Percentiles rank a stretch among this genome's conserved stretches.
Evolutionary conservation across 2,113 vertebrate species (phyloP).

Genomic region (Myiagra hebetior): DNA sequence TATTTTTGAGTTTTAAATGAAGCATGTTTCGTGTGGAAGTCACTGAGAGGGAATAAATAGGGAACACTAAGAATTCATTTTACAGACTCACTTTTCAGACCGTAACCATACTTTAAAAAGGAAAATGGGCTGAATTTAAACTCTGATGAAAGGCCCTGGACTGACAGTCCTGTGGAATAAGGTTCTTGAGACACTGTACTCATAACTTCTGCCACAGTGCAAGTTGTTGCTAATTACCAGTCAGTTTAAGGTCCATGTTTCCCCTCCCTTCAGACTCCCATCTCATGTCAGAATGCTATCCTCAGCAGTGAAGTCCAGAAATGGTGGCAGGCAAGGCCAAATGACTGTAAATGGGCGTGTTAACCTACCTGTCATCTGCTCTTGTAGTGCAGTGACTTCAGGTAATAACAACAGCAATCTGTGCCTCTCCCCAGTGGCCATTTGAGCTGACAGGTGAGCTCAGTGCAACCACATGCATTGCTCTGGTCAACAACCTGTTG

Average conservation of each 20-base stretch:
- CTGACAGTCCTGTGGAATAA: background rate
- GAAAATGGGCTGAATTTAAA: background rate
- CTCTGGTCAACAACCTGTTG: background rate
- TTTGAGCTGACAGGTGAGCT: background rate
- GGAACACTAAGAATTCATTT: background rate
- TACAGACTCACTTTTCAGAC: slow-evolving; percentile 5
- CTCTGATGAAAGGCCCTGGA: background rate
- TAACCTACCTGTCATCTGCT: background rate
- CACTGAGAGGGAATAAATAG: slow-evolving; percentile 15
- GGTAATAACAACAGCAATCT: background rate
- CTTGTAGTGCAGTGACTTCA: background rate
- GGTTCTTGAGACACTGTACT: background rate
- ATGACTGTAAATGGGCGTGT: background rate
- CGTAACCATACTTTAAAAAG: background rate
- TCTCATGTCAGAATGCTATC: background rate
- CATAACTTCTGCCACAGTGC: background rate
- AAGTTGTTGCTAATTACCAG: background rate
- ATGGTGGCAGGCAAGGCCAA: background rate
- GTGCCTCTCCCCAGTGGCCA: background rate
- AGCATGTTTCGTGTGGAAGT: background rate
- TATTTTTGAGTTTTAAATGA: slow-evolving; percentile 35
- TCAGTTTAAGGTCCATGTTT: background rate
- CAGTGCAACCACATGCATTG: background rate
- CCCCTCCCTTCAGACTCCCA: background rate
- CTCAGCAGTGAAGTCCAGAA: background rate